Base-by-base conservation (phyloP, 2,113 vertebrate genomes). In the Osmerus mordax region DNA sequence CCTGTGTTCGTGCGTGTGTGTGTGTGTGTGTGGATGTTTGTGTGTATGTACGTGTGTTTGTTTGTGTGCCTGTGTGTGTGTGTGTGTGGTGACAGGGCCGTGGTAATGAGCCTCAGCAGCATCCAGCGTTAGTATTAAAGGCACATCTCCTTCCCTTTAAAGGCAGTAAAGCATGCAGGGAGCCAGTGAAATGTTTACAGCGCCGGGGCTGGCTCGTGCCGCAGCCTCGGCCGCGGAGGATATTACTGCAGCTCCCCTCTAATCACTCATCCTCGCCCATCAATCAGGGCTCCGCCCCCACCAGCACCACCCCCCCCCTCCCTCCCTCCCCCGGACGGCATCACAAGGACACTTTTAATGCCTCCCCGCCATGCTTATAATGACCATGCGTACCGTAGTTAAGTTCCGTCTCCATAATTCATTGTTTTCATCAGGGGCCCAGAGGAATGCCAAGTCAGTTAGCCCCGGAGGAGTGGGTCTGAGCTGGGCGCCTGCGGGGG, bases 171-270 rank as follows among this genome's bases (percentile, higher is more conserved):
- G 73, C 83, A 84, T 83, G 76, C 59, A 77, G 71, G 72, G 67
- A 75, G 84, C 67, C 76, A 70, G 83, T 85, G 80, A 87, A 83
- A 87, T 87, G 84, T 89, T 90, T 89, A 90, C 75, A 83, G 63
- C 70, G 19, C 63, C 78, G 76, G 76, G 74, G 72, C 77, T 72
- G 52, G 72, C 74, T 89, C 67, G 73, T 77, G 74, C 73, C 70
- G 76, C 68, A 67, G 65, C 64, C 53, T 53, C 69, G 28, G 60
- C 73, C 32, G 18, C 72, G 53, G 65, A 81, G 62, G 69, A 83
- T 80, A 86, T 87, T 87, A 81, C 81, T 77, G 81, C 73, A 73
- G 67, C 65, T 76, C 59, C 71, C 67, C 64, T 79, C 81, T 83
- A 78, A 89, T 87, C 83, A 67, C 74, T 89, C 81, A 82, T 88